These are phyloP conservation scores for Apteryx mantelli DNA, from an alignment of 2,113 vertebrate species.

Conservation along the genomic window DNA sequence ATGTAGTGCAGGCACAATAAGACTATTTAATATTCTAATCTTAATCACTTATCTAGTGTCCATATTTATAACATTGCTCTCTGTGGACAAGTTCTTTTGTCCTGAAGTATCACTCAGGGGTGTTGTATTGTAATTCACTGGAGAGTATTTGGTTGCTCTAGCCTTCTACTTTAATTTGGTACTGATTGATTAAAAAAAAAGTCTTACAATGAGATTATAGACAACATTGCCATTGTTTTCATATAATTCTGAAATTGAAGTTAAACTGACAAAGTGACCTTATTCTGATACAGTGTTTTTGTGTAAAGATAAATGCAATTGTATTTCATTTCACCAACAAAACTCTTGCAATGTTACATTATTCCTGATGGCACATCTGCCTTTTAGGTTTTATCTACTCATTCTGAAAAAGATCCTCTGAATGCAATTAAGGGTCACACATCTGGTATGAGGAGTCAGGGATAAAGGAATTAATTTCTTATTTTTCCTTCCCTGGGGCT, in stretches of 20 bases:
- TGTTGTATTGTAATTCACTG: not conserved
- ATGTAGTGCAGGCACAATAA: not conserved
- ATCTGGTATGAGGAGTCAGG: not conserved
- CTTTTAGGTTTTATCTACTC: conserved; percentile 13
- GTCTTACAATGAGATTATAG: conserved; percentile 15
- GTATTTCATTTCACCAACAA: conserved; percentile 25
- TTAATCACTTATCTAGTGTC: conserved; percentile 19
- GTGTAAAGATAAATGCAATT: not conserved
- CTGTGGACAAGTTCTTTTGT: not conserved
- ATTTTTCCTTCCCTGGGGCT: conserved; percentile 31
- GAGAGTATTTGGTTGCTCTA: not conserved
- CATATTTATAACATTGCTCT: not conserved
- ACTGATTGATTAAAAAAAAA: conserved; percentile 23
- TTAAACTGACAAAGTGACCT: conserved; percentile 43
- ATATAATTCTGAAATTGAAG: conserved; percentile 36
- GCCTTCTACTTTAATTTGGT: conserved; percentile 1
- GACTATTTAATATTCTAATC: conserved; percentile 27
- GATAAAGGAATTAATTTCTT: conserved; percentile 69
- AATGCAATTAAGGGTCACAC: conserved; percentile 56
- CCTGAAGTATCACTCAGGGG: not conserved
- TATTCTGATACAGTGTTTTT: not conserved
- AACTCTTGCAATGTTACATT: conserved; percentile 29
- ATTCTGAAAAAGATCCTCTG: conserved; percentile 34
- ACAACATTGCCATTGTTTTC: conserved; percentile 21
- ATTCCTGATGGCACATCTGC: conserved; percentile 13